A percentile compares a stretch with the other conserved stretches of the same genome.
phyloP scores from a whole-genome alignment of 53 echinoderm and acorn worm genomes.

The Echinarachnius parma region DNA sequence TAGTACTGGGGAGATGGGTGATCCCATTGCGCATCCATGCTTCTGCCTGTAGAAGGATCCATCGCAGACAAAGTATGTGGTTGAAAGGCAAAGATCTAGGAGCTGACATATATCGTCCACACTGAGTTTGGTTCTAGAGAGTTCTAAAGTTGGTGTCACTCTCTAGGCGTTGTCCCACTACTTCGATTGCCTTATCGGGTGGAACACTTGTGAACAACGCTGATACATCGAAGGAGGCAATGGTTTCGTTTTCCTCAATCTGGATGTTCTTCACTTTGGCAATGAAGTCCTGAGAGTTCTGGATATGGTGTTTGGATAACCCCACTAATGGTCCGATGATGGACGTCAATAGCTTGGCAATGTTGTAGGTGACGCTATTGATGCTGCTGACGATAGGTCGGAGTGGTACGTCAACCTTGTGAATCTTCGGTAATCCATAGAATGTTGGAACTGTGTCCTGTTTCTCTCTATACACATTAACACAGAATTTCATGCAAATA shows the following conservation, averaged over 20 bases:
- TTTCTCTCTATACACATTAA: no score
- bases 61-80: slow-evolving; percentile 10
- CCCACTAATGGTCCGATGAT: slow-evolving; percentile 47
- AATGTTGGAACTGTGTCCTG: slow-evolving; percentile 21
- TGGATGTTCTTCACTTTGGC: slow-evolving; percentile 31
- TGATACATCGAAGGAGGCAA: slow-evolving; percentile 42
- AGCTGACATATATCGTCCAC: slow-evolving; percentile 2
- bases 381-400: slow-evolving; percentile 49
- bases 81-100: slow-evolving; percentile 9
- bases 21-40: slow-evolving; percentile 16
- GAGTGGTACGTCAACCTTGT: slow-evolving; percentile 43
- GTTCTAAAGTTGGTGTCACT: neutral
- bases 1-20: slow-evolving; percentile 24
- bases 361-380: slow-evolving; percentile 56
- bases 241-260: slow-evolving; percentile 12
- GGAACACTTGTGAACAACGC: slow-evolving; percentile 54
- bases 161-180: slow-evolving; percentile 3
- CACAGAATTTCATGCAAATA: no score
- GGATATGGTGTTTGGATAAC: slow-evolving; percentile 32
- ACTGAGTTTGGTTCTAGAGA: slow-evolving; percentile 10
- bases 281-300: slow-evolving; percentile 40
- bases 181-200: slow-evolving; percentile 25
- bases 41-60: slow-evolving; percentile 22
- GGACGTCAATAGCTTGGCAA: slow-evolving; percentile 45
- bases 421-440: slow-evolving; percentile 30